phyloP scores from a whole-genome alignment of 2,797 vertebrate genomes.

The Danio tinwini region DNA sequence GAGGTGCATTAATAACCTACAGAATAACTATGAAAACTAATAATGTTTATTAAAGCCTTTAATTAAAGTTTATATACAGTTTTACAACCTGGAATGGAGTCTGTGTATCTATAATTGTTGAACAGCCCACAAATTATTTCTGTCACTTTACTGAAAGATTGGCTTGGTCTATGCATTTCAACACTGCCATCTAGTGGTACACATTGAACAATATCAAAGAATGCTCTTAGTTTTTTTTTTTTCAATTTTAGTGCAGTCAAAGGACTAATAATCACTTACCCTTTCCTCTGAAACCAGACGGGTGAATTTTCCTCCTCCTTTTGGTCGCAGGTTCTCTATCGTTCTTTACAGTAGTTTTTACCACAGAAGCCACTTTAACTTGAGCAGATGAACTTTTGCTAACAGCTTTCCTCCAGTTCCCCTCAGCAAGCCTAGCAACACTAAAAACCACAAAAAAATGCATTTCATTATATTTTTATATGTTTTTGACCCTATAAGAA shows the following conservation, averaged over 20 bases:
- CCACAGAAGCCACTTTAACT: slow-evolving; percentile 57
- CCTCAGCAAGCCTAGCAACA: slow-evolving; percentile 12
- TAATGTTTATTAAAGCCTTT: neutral
- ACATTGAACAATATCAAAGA: neutral
- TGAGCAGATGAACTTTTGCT: slow-evolving; percentile 39
- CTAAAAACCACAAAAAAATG: neutral
- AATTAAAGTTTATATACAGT: neutral
- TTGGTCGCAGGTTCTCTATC: slow-evolving; percentile 36
- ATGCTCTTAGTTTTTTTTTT: too few species aligned
- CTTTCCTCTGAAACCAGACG: slow-evolving; percentile 54
- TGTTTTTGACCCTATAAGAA: too few species aligned
- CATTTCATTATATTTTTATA: too few species aligned
- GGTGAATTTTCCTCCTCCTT: slow-evolving; percentile 59
- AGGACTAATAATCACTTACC: slow-evolving; percentile 37
- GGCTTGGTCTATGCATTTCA: neutral
- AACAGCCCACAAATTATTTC: neutral
- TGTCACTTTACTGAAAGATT: neutral
- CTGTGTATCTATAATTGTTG: neutral
- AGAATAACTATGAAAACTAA: too few species aligned
- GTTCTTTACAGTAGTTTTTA: slow-evolving; percentile 48
- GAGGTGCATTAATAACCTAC: neutral
- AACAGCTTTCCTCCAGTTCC: slow-evolving; percentile 17
- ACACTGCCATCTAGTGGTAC: slow-evolving; percentile 54
- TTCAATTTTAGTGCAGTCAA: neutral
- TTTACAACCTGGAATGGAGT: neutral